Evolutionary conservation across 2,888 invertebrate species (phyloP).

Genomic region (Caenorhabditis drosophilae): DNA sequence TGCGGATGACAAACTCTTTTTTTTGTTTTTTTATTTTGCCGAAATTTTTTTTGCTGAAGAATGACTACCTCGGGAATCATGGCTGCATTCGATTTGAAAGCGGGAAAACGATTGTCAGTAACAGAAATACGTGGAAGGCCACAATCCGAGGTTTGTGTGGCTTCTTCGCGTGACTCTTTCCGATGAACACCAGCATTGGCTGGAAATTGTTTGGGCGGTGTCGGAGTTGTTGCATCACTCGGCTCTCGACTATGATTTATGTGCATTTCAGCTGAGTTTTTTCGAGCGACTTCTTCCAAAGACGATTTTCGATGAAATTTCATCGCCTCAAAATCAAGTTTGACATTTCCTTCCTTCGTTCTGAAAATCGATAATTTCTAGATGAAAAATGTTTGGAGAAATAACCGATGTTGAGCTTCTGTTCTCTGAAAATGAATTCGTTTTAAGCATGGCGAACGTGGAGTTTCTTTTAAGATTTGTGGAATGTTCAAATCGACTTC

Average conservation of each 20-base stretch:
- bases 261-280: slow-evolving; percentile 20
- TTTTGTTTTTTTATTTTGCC: slow-evolving; percentile 2
- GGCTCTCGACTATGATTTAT: slow-evolving; percentile 18
- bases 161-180: slow-evolving; percentile 47
- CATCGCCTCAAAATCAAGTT: slow-evolving; percentile 33
- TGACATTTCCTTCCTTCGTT: slow-evolving; percentile 23
- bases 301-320: slow-evolving; percentile 31
- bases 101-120: slow-evolving; percentile 27
- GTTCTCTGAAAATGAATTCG: slow-evolving; percentile 53
- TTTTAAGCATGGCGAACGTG: slow-evolving; percentile 51
- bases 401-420: slow-evolving; percentile 38
- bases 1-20: slow-evolving; percentile 43
- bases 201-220: slow-evolving; percentile 23
- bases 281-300: slow-evolving; percentile 30
- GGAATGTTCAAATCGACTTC: slow-evolving; percentile 27
- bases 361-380: slow-evolving; percentile 15
- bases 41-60: not conserved
- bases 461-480: slow-evolving; percentile 33
- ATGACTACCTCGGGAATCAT: not conserved
- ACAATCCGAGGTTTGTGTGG: slow-evolving; percentile 44
- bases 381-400: slow-evolving; percentile 6
- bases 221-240: slow-evolving; percentile 17
- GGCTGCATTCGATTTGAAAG: slow-evolving; percentile 18
- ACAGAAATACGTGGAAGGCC: slow-evolving; percentile 15
- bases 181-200: slow-evolving; percentile 2